These are phyloP conservation scores for Bubo blakistoni DNA, from an alignment of 2,113 vertebrate species.

Conservation along the genomic window DNA sequence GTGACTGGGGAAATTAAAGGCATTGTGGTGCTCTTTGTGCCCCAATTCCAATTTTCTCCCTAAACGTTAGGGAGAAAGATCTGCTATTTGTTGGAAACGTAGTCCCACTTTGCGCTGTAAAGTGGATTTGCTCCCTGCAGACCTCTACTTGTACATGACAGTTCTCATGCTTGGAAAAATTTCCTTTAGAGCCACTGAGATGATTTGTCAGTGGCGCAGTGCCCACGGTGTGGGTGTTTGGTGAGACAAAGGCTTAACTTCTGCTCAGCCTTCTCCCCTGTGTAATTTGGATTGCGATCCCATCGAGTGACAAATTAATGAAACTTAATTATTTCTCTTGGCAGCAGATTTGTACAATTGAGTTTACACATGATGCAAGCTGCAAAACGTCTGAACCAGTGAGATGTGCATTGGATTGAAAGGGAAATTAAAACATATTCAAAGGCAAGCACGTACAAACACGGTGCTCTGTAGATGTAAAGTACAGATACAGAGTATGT, in stretches of 20 bases:
- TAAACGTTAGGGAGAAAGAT: neutral
- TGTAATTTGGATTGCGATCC: neutral
- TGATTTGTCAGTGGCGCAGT: neutral
- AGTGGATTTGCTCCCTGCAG: neutral
- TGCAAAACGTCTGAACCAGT: neutral
- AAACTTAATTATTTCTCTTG: neutral
- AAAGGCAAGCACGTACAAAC: neutral
- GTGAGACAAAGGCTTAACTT: neutral
- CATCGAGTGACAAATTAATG: neutral
- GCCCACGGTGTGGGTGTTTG: neutral
- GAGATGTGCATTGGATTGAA: neutral
- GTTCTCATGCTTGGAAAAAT: no score
- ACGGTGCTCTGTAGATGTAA: accelerated
- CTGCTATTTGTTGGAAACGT: neutral
- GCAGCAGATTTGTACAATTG: neutral
- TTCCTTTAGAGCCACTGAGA: no score
- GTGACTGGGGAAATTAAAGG: neutral
- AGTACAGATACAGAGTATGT: no score
- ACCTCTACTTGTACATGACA: neutral
- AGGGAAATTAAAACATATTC: neutral
- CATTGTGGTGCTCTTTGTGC: neutral
- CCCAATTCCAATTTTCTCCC: neutral
- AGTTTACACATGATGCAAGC: neutral
- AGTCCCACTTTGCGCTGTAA: accelerated
- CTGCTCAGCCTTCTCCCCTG: neutral